Evolutionary conservation across 2,113 vertebrate species (phyloP).

Genomic region (Saiga tatarica): DNA sequence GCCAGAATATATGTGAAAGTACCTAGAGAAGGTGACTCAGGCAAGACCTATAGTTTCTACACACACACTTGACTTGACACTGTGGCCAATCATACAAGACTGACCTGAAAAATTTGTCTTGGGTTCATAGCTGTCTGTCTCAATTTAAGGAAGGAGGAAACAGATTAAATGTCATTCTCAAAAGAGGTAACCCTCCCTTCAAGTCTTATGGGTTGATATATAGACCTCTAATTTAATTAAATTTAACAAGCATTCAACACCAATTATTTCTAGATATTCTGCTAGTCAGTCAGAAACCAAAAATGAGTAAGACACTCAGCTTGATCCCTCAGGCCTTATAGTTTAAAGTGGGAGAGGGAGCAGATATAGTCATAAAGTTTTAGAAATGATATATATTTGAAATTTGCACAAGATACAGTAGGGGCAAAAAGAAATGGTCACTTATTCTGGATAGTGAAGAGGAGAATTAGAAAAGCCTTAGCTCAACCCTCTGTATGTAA

Average conservation of each 20-base stretch:
- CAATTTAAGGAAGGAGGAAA: conserved; percentile 57
- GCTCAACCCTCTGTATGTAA: background rate
- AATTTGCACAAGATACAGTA: background rate
- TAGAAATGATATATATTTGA: background rate
- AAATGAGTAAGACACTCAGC: background rate
- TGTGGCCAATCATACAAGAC: conserved; percentile 16
- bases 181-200: conserved; percentile 5
- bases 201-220: background rate
- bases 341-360: background rate
- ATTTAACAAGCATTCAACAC: background rate
- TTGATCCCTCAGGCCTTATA: background rate
- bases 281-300: background rate
- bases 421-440: background rate
- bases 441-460: background rate
- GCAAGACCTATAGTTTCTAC: background rate
- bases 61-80: conserved; percentile 11
- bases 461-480: background rate
- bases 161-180: background rate
- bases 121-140: background rate
- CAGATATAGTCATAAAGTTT: background rate
- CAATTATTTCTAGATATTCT: conserved; percentile 23
- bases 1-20: conserved; percentile 55
- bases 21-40: conserved; percentile 52
- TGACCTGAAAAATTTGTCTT: conserved; percentile 39
- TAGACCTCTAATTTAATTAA: conserved; percentile 27